Base-by-base conservation (phyloP, 2,113 vertebrate genomes). In the Motacilla alba region DNA sequence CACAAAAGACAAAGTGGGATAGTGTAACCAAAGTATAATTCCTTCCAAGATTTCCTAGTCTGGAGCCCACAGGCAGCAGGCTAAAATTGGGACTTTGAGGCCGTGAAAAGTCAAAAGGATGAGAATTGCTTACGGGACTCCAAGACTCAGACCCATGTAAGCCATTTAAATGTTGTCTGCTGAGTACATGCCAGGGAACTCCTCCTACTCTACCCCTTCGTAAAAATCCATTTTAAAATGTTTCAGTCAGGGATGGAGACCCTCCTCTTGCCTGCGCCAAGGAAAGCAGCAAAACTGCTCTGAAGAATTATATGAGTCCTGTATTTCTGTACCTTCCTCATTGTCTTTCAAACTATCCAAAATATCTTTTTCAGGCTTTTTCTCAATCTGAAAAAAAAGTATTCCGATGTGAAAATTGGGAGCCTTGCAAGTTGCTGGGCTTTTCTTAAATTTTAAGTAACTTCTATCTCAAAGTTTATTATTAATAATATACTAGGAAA, bases 131-230 rank as follows among this genome's bases (percentile, higher is more conserved):
- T 66, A 22, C 35, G 37, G 56, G n/a, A 70, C 81, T 89, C 0
- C 0, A 23, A 70, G 68, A 55, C n/a, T 74, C 43, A 69, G 30
- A 43, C 3, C 4, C 30, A 15, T 0, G 0, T 17, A 24, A 18
- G 11, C 22, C 22, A 31, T 84, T 73, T 81, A 47, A 77, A 93
- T 14, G 23, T 46, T 35, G 10, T 68, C 47, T 74, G 13, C 66
- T 59, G 37, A 35, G 23, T 62, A 67, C 1, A 3, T 2, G 2
- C 31, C 31, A 67, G 43, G 21, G 39, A 79, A 27, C 17, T 39
- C 23, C 46, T 82, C 56, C 4, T 35, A 13, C 39, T 41, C 20
- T 55, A 7, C 14, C 5, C 2, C 14, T 59, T 72, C 4, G 0
- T 35, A 59, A 72, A 84, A 87, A 58, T 37, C 20, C 11, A 33